A percentile compares a stretch with the other conserved stretches of the same genome.
Evolutionary conservation across 2,888 invertebrate species (phyloP).

Genomic region (Oxytorus armatus): DNA sequence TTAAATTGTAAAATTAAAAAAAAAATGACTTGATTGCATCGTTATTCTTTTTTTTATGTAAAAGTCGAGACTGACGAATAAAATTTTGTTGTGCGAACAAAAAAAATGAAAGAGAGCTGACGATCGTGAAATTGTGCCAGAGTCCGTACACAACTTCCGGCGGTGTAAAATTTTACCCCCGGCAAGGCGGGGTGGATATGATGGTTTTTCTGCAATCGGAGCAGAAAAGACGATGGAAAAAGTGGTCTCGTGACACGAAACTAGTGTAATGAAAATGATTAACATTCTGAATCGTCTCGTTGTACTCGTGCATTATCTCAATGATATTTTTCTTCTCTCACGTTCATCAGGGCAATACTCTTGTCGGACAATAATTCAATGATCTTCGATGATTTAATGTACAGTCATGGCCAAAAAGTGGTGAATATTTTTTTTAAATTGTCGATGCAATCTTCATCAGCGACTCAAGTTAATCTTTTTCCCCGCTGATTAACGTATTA

Average conservation of each 20-base stretch:
- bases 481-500: no score
- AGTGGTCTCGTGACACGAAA: constrained; percentile 7
- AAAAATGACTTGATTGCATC: neutral
- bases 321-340: neutral
- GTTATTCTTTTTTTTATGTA: neutral
- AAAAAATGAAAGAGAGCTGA: constrained; percentile 15
- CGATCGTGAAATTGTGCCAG: constrained; percentile 17
- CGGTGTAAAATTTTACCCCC: neutral
- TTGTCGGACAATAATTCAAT: neutral
- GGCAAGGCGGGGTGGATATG: neutral
- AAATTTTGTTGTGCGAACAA: constrained; percentile 6
- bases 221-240: constrained; percentile 40
- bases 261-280: constrained; percentile 15
- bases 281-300: neutral
- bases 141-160: constrained; percentile 41
- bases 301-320: neutral
- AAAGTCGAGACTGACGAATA: neutral
- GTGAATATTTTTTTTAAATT: neutral
- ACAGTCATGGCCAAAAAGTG: neutral
- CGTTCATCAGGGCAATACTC: no score
- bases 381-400: constrained; percentile 1
- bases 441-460: no score
- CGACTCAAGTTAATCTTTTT: no score
- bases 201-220: constrained; percentile 50
- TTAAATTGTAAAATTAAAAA: neutral